Evolutionary conservation across 2,113 vertebrate genomes (phyloP).

Genomic region (Gavia stellata): DNA sequence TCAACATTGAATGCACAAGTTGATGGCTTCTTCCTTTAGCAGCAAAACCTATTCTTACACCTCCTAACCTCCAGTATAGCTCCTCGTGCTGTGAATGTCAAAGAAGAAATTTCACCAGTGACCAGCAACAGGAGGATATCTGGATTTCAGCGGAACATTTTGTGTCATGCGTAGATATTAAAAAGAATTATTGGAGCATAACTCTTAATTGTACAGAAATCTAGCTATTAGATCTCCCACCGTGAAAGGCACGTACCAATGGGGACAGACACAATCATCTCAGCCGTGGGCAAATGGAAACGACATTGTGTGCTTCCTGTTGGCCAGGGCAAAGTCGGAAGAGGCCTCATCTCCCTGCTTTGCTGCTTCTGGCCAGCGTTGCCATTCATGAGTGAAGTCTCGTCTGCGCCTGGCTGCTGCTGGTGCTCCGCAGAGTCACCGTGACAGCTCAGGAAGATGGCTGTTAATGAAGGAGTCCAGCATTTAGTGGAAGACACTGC

Average conservation of each 20-base stretch:
- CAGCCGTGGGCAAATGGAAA: not conserved
- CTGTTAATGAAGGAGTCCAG: not conserved
- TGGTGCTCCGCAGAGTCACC: not conserved
- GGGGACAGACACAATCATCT: slow-evolving; percentile 10
- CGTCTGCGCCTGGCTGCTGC: not conserved
- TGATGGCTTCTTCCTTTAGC: slow-evolving; percentile 69
- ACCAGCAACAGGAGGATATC: not conserved
- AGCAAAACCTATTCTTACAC: slow-evolving; percentile 30
- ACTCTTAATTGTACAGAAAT: not conserved
- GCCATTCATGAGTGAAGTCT: not conserved
- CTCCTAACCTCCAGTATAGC: not conserved
- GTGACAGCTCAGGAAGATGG: rapidly evolving
- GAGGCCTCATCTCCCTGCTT: not conserved
- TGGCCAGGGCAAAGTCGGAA: not conserved
- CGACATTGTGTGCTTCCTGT: rapidly evolving
- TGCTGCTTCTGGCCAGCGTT: not conserved
- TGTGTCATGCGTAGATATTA: not conserved
- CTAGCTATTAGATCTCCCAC: not conserved
- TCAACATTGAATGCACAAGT: not conserved
- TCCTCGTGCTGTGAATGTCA: not conserved
- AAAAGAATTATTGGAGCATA: slow-evolving; percentile 11
- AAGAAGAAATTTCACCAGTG: not conserved
- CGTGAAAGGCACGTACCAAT: slow-evolving; percentile 20
- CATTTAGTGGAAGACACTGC: not conserved
- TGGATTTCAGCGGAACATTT: not conserved